A percentile compares a stretch with the other conserved stretches of the same genome.
Evolutionary conservation across 2,888 invertebrate genomes (phyloP).

Genomic region (Bombylius discolor): DNA sequence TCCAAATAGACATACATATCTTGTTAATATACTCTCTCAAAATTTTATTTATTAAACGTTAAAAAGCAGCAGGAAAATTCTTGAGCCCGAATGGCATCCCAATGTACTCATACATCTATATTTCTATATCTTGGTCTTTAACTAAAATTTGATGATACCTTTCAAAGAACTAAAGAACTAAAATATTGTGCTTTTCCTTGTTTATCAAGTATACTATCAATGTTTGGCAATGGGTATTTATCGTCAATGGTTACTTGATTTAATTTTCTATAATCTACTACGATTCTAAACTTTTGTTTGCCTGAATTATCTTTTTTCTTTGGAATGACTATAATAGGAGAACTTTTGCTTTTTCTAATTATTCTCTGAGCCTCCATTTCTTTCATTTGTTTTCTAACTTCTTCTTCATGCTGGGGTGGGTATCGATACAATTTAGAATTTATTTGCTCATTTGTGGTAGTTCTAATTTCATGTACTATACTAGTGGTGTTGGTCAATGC

Average conservation of each 20-base stretch:
- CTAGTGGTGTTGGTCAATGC: neutral
- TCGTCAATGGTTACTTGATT: slow-evolving; percentile 4
- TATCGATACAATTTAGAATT: slow-evolving; percentile 4
- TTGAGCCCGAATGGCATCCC: slow-evolving; percentile 11
- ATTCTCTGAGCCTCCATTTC: slow-evolving; percentile 8
- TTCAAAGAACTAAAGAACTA: slow-evolving; percentile 7
- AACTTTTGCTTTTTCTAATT: slow-evolving; percentile 6
- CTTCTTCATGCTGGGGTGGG: slow-evolving; percentile 6
- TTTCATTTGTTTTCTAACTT: slow-evolving; percentile 1
- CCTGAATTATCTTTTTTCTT: slow-evolving; percentile 8
- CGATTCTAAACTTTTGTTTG: slow-evolving; percentile 7
- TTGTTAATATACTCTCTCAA: slow-evolving; percentile 8
- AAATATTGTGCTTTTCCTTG: slow-evolving; percentile 10
- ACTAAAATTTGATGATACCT: slow-evolving; percentile 13
- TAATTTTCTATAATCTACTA: slow-evolving; percentile 8
- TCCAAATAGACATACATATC: slow-evolving; percentile 4
- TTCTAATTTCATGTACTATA: slow-evolving; percentile 7
- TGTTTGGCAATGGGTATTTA: neutral
- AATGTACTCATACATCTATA: slow-evolving; percentile 14
- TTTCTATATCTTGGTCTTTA: slow-evolving; percentile 11
- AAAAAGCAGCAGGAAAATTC: slow-evolving; percentile 10
- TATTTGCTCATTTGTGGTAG: slow-evolving; percentile 5
- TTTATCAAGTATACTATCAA: slow-evolving; percentile 4
- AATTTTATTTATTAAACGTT: slow-evolving; percentile 7
- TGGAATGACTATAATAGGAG: slow-evolving; percentile 7